Conservation (phyloP, 1,140 invertebrate genomes). For the Drosophila repleta region DNA sequence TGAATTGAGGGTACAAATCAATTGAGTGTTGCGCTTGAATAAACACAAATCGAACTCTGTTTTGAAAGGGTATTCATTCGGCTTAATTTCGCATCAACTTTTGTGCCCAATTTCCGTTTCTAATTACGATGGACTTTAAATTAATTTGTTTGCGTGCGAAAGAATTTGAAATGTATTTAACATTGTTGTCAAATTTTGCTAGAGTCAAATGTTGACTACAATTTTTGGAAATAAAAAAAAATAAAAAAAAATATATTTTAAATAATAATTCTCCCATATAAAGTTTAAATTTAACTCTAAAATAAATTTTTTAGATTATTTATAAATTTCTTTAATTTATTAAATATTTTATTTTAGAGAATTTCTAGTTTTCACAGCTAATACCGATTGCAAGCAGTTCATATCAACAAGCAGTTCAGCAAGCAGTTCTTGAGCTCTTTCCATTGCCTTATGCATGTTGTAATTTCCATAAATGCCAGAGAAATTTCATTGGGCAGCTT, state of each 20-base stretch:
- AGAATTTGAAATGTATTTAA: neutral
- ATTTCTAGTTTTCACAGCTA: too few relatives aligned
- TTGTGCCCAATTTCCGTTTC: neutral
- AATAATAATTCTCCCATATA: too few relatives aligned
- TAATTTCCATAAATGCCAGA: too few relatives aligned
- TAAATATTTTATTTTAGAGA: neutral
- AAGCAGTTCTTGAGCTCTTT: conserved; percentile 3
- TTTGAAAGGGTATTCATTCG: neutral
- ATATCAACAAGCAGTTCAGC: neutral
- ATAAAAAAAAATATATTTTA: too few relatives aligned
- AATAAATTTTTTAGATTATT: too few relatives aligned
- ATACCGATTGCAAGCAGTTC: neutral
- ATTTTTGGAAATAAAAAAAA: too few relatives aligned
- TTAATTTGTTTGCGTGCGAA: neutral
- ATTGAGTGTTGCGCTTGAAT: conserved; percentile 48
- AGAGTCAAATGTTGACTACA: too few relatives aligned
- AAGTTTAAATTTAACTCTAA: too few relatives aligned
- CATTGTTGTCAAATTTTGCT: neutral
- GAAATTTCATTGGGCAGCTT: neutral
- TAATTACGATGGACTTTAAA: neutral
- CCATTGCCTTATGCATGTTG: too few relatives aligned
- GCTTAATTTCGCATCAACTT: neutral
- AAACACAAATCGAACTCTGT: conserved; percentile 17
- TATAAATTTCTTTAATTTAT: too few relatives aligned
- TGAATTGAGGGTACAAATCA: conserved; percentile 75